phyloP scores from a whole-genome alignment of 1,140 invertebrate genomes.

The Vanessa tameamea region DNA sequence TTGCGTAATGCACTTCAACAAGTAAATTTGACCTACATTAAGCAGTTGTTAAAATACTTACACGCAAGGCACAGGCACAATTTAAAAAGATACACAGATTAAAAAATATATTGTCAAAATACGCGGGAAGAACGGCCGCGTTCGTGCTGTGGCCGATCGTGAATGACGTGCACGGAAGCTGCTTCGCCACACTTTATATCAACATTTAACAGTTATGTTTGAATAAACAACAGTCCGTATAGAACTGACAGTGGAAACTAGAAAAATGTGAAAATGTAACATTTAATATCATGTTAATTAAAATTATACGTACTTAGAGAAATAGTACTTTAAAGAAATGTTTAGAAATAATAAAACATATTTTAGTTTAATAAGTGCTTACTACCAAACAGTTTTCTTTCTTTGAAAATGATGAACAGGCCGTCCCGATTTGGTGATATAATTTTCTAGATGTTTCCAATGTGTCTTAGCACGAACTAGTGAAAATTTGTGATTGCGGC shows the following conservation, averaged over 20 bases:
- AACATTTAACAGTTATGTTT: conserved; percentile 75
- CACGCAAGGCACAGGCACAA: conserved; percentile 45
- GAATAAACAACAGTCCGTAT: conserved; percentile 48
- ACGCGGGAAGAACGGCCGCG: conserved; percentile 59
- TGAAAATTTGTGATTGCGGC: no score
- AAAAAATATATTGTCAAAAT: conserved; percentile 49
- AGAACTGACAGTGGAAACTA: conserved; percentile 44
- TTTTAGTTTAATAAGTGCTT: no score
- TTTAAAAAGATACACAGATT: conserved; percentile 54
- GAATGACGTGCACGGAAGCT: conserved; percentile 74
- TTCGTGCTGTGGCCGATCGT: conserved; percentile 54
- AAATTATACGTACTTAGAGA: background rate
- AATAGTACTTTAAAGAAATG: background rate
- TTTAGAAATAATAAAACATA: no score
- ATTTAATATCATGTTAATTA: background rate
- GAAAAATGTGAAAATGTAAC: conserved; percentile 12
- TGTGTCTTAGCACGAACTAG: no score
- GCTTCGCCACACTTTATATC: conserved; percentile 63
- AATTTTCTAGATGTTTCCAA: no score
- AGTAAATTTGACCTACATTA: conserved; percentile 49
- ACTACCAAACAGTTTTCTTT: no score
- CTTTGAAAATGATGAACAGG: no score
- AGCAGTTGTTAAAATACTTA: conserved; percentile 40
- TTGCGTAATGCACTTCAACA: background rate
- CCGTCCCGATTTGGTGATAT: no score